A percentile compares a stretch with the other conserved stretches of the same genome.
Evolutionary conservation across 2,113 vertebrate genomes (phyloP).

Genomic region (Heterotilapia buettikoferi): DNA sequence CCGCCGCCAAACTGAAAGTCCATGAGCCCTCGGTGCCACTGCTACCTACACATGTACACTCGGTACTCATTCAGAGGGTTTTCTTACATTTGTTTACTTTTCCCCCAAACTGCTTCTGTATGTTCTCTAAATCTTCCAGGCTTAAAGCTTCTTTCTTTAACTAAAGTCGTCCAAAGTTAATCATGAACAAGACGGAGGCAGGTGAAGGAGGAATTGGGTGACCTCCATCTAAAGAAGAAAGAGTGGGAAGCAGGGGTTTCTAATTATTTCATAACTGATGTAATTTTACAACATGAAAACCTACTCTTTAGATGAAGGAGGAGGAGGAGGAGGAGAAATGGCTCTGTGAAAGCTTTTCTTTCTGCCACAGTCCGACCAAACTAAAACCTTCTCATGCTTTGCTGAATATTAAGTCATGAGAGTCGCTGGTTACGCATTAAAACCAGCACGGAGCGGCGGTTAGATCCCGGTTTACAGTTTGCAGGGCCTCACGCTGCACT

Average conservation of each 20-base stretch:
- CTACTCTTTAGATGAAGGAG: not conserved
- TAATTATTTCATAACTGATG: not conserved
- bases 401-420: not conserved
- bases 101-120: not conserved
- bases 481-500: slow-evolving; percentile 57
- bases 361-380: not conserved
- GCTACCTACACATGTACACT: not conserved
- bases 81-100: not conserved
- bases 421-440: slow-evolving; percentile 16
- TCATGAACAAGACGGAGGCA: not conserved
- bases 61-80: not conserved
- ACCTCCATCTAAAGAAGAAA: not conserved
- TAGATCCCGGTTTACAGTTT: slow-evolving; percentile 15
- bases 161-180: not conserved
- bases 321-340: not conserved
- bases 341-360: not conserved
- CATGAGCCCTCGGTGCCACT: not conserved
- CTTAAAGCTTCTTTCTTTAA: not conserved
- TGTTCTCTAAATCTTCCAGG: not conserved
- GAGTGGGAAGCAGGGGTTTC: not conserved
- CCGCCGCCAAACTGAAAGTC: not conserved
- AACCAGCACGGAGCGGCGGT: not conserved
- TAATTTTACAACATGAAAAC: not conserved
- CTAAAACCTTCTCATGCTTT: not conserved
- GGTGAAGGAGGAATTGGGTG: not conserved